Evolutionary conservation across 2,797 vertebrate genomes (phyloP).

Genomic region (Pseudochaenichthys georgianus): DNA sequence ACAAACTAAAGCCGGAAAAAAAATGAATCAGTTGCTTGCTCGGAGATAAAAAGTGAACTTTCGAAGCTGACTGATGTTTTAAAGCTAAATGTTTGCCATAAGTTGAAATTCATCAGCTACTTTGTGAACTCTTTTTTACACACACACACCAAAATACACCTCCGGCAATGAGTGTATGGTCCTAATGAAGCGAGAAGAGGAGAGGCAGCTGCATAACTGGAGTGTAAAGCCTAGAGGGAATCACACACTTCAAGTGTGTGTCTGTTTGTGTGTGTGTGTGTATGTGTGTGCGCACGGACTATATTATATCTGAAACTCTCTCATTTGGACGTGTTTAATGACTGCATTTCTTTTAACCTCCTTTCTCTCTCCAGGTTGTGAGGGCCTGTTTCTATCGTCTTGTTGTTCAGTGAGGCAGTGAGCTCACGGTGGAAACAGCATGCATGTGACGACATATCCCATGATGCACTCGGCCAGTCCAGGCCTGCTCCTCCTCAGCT

Average conservation of each 20-base stretch:
- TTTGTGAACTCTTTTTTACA: slow-evolving; percentile 44
- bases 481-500: slow-evolving; percentile 90
- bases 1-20: slow-evolving; percentile 14
- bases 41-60: slow-evolving; percentile 36
- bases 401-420: slow-evolving; percentile 89
- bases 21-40: slow-evolving; percentile 35
- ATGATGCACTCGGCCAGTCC: slow-evolving; percentile 89
- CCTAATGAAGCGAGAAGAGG: slow-evolving; percentile 76
- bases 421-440: slow-evolving; percentile 87
- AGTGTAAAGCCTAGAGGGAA: slow-evolving; percentile 70
- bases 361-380: slow-evolving; percentile 87
- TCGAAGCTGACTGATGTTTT: slow-evolving; percentile 49
- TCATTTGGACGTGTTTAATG: slow-evolving; percentile 50
- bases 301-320: slow-evolving; percentile 36
- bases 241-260: slow-evolving; percentile 53
- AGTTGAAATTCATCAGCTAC: slow-evolving; percentile 63
- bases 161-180: slow-evolving; percentile 69
- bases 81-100: slow-evolving; percentile 55
- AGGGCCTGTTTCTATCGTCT: slow-evolving; percentile 85
- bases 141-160: slow-evolving; percentile 57
- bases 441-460: slow-evolving; percentile 89
- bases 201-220: slow-evolving; percentile 72
- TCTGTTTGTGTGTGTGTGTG: slow-evolving; percentile 24
- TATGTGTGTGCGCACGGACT: slow-evolving; percentile 27
- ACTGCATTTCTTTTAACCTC: slow-evolving; percentile 25